These are phyloP conservation scores for Pitta sordida DNA, from an alignment of 2,113 vertebrate species.

Conservation along the genomic window DNA sequence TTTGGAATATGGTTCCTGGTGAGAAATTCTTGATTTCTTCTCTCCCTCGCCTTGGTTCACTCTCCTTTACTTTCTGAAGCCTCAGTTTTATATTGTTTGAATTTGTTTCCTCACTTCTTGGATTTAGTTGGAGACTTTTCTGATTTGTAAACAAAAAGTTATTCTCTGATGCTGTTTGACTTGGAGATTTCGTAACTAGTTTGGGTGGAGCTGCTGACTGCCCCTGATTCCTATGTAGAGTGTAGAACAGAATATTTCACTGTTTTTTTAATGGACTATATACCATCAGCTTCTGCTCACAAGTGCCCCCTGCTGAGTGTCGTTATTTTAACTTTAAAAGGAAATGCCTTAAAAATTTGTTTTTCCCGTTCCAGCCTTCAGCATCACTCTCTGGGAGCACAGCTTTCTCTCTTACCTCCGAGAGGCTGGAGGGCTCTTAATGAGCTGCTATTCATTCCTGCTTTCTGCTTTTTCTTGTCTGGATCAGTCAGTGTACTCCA, in stretches of 20 bases:
- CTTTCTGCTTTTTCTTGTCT: neutral
- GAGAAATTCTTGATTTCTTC: constrained; percentile 4
- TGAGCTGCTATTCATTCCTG: neutral
- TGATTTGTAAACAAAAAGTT: neutral
- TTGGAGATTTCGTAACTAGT: neutral
- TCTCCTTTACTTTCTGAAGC: neutral
- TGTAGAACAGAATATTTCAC: neutral
- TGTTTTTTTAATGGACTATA: neutral
- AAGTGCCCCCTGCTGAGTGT: neutral
- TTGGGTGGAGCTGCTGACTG: neutral
- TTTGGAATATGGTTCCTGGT: constrained; percentile 99
- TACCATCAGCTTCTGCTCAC: neutral
- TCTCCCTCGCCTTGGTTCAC: neutral
- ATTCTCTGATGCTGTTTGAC: neutral
- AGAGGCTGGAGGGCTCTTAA: neutral
- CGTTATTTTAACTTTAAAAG: neutral
- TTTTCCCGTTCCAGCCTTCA: neutral
- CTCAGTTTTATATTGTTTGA: neutral
- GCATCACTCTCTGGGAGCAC: neutral
- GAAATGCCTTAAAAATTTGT: neutral
- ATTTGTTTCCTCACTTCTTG: neutral
- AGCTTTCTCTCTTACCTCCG: neutral
- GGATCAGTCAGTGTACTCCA: neutral
- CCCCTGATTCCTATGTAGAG: neutral
- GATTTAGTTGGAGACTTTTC: neutral